Percentiles rank a stretch among this genome's conserved stretches.
These are phyloP conservation scores for Sialis fuliginosa DNA, from an alignment of 2,888 invertebrate species.

Conservation along the genomic window DNA sequence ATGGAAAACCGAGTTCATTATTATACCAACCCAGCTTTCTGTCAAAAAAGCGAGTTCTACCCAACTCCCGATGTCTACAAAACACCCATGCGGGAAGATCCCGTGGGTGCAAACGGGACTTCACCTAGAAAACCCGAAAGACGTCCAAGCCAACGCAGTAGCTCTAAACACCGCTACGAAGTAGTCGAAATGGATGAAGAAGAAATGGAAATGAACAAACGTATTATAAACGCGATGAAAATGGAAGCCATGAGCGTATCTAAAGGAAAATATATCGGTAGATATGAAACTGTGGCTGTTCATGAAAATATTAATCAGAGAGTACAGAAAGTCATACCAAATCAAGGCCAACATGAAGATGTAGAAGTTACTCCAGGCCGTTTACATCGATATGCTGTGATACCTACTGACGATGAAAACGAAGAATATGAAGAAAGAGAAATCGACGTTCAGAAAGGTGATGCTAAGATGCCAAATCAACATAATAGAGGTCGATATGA, in stretches of 20 bases:
- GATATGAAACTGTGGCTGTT: not conserved
- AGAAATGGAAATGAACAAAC: slow-evolving; percentile 3
- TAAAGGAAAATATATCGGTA: slow-evolving; percentile 1
- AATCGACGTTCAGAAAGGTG: not conserved
- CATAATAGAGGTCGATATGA: not conserved
- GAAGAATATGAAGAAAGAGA: slow-evolving; percentile 18
- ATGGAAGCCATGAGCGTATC: slow-evolving; percentile 4
- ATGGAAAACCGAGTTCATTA: slow-evolving; percentile 25
- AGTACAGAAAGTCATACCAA: not conserved
- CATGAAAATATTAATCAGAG: not conserved
- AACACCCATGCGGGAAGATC: slow-evolving; percentile 12
- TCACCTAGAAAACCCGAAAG: slow-evolving; percentile 5
- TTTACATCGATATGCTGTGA: slow-evolving; percentile 41
- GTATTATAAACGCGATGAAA: slow-evolving; percentile 2
- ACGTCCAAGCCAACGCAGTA: slow-evolving; percentile 2
- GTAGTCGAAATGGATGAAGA: slow-evolving; percentile 5
- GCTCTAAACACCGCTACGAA: slow-evolving; percentile 6
- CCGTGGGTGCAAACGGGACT: slow-evolving; percentile 8
- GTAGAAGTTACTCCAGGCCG: slow-evolving; percentile 36
- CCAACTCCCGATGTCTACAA: slow-evolving; percentile 19
- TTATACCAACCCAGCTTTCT: slow-evolving; percentile 67
- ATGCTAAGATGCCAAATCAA: slow-evolving; percentile 1
- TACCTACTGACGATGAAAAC: slow-evolving; percentile 41
- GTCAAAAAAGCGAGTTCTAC: slow-evolving; percentile 54
- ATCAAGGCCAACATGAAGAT: slow-evolving; percentile 22